phyloP scores from a whole-genome alignment of 23 tunicate species.

The Trididemnum clinides region DNA sequence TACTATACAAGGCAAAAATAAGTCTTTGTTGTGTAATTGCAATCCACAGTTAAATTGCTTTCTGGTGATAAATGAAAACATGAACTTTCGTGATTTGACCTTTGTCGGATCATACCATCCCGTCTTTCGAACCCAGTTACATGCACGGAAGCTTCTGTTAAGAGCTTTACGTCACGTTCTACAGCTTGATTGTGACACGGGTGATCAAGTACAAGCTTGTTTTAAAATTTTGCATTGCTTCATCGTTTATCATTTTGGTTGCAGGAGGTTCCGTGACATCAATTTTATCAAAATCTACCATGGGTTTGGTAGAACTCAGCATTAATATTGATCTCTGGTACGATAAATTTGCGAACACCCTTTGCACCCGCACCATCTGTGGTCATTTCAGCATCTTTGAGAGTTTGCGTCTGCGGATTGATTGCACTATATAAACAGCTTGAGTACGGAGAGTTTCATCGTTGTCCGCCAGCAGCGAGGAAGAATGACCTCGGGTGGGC shows the following conservation, averaged over 20 bases:
- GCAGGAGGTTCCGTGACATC: conserved; percentile 28
- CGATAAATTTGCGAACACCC: not conserved
- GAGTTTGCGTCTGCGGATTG: not conserved
- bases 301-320: not conserved
- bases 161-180: conserved; percentile 19
- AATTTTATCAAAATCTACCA: conserved; percentile 4
- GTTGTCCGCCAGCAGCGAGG: not conserved
- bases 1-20: not conserved
- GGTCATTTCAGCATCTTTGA: not conserved
- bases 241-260: conserved; percentile 4
- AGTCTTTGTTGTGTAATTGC: not conserved
- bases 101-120: conserved; percentile 17
- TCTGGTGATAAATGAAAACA: conserved; percentile 2
- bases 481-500: no score
- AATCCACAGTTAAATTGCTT: not conserved
- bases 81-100: conserved; percentile 17
- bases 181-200: conserved; percentile 28
- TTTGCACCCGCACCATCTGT: not conserved
- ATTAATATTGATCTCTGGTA: not conserved
- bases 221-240: no score
- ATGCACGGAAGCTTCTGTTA: conserved; percentile 27
- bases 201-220: conserved; percentile 13
- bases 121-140: conserved; percentile 24
- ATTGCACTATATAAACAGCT: not conserved
- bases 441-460: not conserved